Evolutionary conservation across 1,140 invertebrate species (phyloP), one percentile per base, ranked within the genome.

Genomic region (Ostrea denselamellosa): DNA sequence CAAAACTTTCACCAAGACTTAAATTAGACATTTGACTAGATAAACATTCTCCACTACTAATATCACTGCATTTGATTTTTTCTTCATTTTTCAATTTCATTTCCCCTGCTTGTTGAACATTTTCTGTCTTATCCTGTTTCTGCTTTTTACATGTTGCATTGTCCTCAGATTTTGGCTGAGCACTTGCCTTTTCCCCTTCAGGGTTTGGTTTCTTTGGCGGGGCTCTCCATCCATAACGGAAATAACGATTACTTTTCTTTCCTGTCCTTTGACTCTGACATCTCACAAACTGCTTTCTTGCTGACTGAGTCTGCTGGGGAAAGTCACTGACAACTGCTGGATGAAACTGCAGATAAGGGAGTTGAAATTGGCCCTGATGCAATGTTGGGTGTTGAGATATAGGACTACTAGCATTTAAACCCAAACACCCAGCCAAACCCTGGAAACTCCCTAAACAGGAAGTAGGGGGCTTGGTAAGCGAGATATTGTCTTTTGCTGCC

Each of bases 11-110:
- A 10, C 68, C 68, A 28, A 77, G 68, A 77, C 68, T 77, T 28
- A 77, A 77, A 77, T 77, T 77, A 34, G 22, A 77, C 68, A 77
- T 28, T 28, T 25, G 68, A 77, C 68, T 77, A 77, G 68, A 77
- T 77, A 77, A 77, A 34, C 22, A 28, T 28, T 77, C 68, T 34
- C 14, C 10, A 28, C 68, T 28, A 8, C 14, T n/a, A n/a, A 19
- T 62, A 62, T 77, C 25, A 77, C 9, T 19, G n/a, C n/a, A 62
- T 19, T 62, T 62, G 8, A 14, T 25, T 77, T 77, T 77, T 10
- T 25, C 10, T 12, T 77, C 14, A 10, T 14, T 77, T 22, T 25
- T 71, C 4, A 25, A 12, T 14, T 28, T 17, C 28, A 28, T 77
- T 34, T 77, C 14, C 28, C 10, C 10, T 9, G 5, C 68, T 77